These are phyloP conservation scores for Nemapogon koenigi DNA, from an alignment of 2,888 invertebrate genomes.

Conservation along the genomic window DNA sequence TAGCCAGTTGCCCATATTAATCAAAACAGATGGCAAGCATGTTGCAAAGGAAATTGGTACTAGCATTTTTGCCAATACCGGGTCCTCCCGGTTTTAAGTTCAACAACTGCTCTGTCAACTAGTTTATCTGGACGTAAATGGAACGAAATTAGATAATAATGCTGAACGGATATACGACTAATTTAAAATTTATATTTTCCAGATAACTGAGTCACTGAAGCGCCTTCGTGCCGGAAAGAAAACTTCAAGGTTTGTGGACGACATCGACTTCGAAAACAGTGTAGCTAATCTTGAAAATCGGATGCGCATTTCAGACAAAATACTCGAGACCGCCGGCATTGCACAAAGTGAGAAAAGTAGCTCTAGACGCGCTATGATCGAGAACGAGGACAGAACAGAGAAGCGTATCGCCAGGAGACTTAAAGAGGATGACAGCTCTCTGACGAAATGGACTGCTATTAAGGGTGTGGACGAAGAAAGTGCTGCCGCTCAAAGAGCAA, in stretches of 20 bases:
- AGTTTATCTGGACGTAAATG: too few relatives aligned
- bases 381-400: conserved; percentile 55
- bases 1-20: too few relatives aligned
- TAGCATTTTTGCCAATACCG: too few relatives aligned
- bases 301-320: conserved; percentile 68
- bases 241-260: conserved; percentile 65
- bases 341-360: conserved; percentile 60
- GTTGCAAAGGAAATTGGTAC: too few relatives aligned
- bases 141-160: too few relatives aligned
- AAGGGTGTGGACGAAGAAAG: conserved; percentile 49
- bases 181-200: conserved; percentile 30
- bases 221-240: conserved; percentile 68
- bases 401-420: conserved; percentile 50
- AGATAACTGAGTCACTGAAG: conserved; percentile 67
- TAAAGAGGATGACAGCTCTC: conserved; percentile 37
- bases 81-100: too few relatives aligned
- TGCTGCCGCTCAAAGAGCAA: conserved; percentile 70
- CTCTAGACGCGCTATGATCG: conserved; percentile 49
- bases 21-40: too few relatives aligned
- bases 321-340: conserved; percentile 69
- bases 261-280: conserved; percentile 68
- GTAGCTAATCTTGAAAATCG: conserved; percentile 64
- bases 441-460: conserved; percentile 73
- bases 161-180: too few relatives aligned
- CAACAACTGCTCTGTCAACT: too few relatives aligned